Conservation (phyloP, 2,113 vertebrate genomes). For the Nestor notabilis region DNA sequence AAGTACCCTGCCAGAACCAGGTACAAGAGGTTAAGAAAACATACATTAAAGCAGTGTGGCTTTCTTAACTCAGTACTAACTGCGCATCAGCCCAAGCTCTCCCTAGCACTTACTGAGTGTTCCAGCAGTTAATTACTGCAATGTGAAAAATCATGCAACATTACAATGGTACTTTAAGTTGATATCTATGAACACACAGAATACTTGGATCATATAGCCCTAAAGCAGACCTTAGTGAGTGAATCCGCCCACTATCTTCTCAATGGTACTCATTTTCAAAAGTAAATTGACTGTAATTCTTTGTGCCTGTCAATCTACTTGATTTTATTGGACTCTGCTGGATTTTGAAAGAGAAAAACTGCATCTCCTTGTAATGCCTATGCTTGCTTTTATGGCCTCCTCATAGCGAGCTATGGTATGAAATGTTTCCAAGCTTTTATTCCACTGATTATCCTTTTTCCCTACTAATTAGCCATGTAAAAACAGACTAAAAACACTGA, state of each 20-base stretch:
- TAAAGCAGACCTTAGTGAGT: neutral
- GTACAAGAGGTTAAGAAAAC: constrained; percentile 5
- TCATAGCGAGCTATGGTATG: neutral
- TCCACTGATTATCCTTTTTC: neutral
- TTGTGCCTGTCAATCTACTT: neutral
- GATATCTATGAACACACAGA: neutral
- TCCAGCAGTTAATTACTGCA: neutral
- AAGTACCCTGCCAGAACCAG: neutral
- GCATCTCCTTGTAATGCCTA: neutral
- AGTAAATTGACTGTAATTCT: neutral
- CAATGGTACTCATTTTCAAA: neutral
- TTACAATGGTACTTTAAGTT: neutral
- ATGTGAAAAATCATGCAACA: neutral
- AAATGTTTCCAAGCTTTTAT: neutral
- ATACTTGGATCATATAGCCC: neutral
- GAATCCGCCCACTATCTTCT: neutral
- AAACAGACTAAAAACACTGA: neutral
- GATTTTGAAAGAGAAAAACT: neutral
- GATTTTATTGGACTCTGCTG: constrained; percentile 5
- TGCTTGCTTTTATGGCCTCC: neutral
- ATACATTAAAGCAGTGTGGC: rapidly evolving
- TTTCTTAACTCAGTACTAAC: neutral
- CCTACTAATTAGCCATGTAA: neutral
- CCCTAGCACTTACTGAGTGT: rapidly evolving
- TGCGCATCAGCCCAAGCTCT: neutral